These are phyloP conservation scores for Micoletzkya japonica DNA, from an alignment of 2,888 invertebrate species.

Conservation along the genomic window DNA sequence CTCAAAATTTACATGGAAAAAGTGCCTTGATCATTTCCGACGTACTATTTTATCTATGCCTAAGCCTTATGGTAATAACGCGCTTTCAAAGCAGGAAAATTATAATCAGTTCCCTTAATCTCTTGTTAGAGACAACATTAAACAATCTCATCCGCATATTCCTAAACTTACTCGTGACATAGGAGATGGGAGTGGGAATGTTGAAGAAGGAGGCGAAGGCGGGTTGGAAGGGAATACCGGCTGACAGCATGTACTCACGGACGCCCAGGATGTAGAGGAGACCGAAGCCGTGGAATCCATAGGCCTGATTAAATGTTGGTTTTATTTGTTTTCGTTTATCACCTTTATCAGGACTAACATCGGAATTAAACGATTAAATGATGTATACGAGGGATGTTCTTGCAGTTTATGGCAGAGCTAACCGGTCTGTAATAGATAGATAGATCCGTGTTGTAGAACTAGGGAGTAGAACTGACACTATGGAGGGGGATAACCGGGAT, in stretches of 20 bases:
- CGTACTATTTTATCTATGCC: too few relatives aligned
- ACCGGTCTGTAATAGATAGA: neutral
- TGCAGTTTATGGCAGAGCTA: too few relatives aligned
- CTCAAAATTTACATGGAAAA: too few relatives aligned
- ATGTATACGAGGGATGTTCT: too few relatives aligned
- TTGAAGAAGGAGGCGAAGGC: constrained; percentile 23
- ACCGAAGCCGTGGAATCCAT: constrained; percentile 28
- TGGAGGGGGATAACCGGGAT: neutral
- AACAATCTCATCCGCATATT: too few relatives aligned
- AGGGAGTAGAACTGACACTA: neutral
- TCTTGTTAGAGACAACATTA: too few relatives aligned
- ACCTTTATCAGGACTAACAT: neutral
- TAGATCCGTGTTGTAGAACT: neutral
- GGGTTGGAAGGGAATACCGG: constrained; percentile 27
- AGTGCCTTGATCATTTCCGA: too few relatives aligned
- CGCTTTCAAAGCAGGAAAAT: too few relatives aligned
- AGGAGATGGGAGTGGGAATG: constrained; percentile 23
- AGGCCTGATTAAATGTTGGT: constrained; percentile 18
- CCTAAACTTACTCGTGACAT: constrained; percentile 23
- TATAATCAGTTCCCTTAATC: too few relatives aligned
- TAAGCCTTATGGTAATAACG: too few relatives aligned
- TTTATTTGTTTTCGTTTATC: too few relatives aligned
- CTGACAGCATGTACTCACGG: constrained; percentile 21
- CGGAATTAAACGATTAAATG: neutral
- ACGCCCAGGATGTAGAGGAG: constrained; percentile 25